Conservation (phyloP, 2,888 invertebrate genomes). For the Cantharis nigra region DNA sequence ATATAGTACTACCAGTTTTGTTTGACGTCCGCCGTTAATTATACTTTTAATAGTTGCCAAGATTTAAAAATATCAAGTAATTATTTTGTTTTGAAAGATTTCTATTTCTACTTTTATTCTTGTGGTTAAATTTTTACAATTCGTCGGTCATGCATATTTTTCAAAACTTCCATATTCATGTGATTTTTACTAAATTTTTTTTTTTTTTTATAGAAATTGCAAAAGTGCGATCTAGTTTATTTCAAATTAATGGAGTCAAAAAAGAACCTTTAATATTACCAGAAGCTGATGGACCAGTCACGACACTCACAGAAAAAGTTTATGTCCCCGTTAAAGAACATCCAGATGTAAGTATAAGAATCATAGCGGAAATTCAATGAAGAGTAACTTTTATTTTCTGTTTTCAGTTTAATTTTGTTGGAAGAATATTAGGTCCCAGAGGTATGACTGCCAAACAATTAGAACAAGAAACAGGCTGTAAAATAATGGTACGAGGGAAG, state of each 20-base stretch:
- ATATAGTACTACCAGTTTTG: background rate
- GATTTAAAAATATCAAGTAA: background rate
- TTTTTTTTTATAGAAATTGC: slow-evolving; percentile 87
- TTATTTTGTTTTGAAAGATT: background rate
- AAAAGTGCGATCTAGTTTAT: slow-evolving; percentile 95
- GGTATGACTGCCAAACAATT: slow-evolving; percentile 99
- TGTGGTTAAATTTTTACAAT: background rate
- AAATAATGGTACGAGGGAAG: slow-evolving; percentile 99
- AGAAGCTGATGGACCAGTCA: slow-evolving; percentile 87
- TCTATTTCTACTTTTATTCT: background rate
- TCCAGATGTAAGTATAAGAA: slow-evolving; percentile 90
- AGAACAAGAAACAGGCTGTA: slow-evolving; percentile 99
- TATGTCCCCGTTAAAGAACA: slow-evolving; percentile 99
- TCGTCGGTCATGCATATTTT: background rate
- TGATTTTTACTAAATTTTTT: background rate
- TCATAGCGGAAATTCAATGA: background rate
- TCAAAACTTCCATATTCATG: background rate
- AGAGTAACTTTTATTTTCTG: slow-evolving; percentile 20
- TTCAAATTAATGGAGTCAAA: slow-evolving; percentile 97
- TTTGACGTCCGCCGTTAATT: background rate
- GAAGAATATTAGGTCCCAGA: slow-evolving; percentile 97
- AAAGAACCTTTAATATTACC: slow-evolving; percentile 91
- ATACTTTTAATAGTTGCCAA: background rate
- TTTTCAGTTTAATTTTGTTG: slow-evolving; percentile 99
- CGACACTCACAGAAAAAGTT: slow-evolving; percentile 97